A percentile compares a stretch with the other conserved stretches of the same genome.
Evolutionary conservation across 2,797 vertebrate species (phyloP).

Genomic region (Leptatherina wallacei): DNA sequence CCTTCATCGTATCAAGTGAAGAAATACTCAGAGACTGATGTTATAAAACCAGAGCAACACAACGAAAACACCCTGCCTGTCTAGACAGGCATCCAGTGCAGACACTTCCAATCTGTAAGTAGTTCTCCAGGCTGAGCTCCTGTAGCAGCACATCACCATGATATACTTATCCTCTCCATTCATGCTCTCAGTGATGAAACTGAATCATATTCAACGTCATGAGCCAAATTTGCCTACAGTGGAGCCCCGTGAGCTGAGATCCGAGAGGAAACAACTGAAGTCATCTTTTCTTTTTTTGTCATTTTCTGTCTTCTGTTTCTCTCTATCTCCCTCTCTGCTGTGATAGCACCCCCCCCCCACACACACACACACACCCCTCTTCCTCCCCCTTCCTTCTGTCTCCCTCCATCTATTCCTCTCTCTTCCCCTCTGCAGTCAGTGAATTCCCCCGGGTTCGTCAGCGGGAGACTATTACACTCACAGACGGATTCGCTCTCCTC

Average conservation of each 20-base stretch:
- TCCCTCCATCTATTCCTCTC: conserved; percentile 65
- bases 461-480: conserved; percentile 85
- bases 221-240: conserved; percentile 67
- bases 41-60: neutral
- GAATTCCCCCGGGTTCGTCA: conserved; percentile 81
- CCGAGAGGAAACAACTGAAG: conserved; percentile 52
- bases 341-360: conserved; percentile 33
- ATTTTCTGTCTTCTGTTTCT: conserved; percentile 30
- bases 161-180: conserved; percentile 64
- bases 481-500: conserved; percentile 84
- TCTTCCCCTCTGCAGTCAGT: conserved; percentile 79
- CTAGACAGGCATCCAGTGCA: conserved; percentile 6
- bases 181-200: conserved; percentile 60
- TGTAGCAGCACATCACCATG: conserved; percentile 55
- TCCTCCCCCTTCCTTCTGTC: conserved; percentile 53
- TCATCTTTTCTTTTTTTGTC: conserved; percentile 60
- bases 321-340: conserved; percentile 51
- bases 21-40: neutral
- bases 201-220: conserved; percentile 71
- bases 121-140: conserved; percentile 40
- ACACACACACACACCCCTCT: conserved; percentile 21
- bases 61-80: neutral
- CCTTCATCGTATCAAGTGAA: too few relatives aligned
- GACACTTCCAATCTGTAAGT: conserved; percentile 18
- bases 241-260: conserved; percentile 50